Percentiles rank a stretch among this genome's conserved stretches.
Evolutionary conservation across 2,888 invertebrate genomes (phyloP).

Genomic region (Andricus quercusramuli): DNA sequence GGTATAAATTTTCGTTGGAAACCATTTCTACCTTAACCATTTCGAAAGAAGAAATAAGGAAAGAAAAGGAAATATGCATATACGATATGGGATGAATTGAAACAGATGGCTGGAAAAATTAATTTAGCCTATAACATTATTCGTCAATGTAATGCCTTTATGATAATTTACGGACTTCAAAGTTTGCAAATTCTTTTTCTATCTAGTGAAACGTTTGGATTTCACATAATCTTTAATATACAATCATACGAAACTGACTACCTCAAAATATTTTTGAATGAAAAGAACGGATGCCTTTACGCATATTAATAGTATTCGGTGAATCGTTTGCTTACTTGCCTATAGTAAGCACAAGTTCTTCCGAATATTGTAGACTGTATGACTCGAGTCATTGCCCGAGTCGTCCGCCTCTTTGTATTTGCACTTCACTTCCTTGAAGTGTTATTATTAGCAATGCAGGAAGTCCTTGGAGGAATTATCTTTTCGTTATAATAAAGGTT

Average conservation of each 20-base stretch:
- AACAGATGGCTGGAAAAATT: too few species aligned
- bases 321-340: slow-evolving; percentile 12
- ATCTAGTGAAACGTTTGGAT: too few species aligned
- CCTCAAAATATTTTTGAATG: neutral
- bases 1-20: too few species aligned
- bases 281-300: neutral
- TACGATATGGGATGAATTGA: too few species aligned
- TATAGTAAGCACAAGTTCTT: slow-evolving; percentile 18
- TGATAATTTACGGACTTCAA: too few species aligned
- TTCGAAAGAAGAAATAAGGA: neutral
- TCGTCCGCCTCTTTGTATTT: slow-evolving; percentile 41
- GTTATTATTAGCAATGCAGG: slow-evolving; percentile 41
- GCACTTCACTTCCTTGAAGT: slow-evolving; percentile 40
- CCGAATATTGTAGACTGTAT: slow-evolving; percentile 38
- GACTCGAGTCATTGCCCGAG: slow-evolving; percentile 41
- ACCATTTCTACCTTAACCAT: too few species aligned
- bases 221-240: neutral
- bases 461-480: slow-evolving; percentile 26
- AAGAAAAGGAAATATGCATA: neutral
- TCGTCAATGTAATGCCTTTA: too few species aligned
- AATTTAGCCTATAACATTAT: too few species aligned
- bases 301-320: slow-evolving; percentile 11
- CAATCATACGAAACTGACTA: neutral
- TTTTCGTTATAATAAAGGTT: slow-evolving; percentile 36
- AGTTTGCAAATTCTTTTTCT: too few species aligned